Conservation (phyloP, 2,888 invertebrate species). For the Nesidiocoris tenuis region DNA sequence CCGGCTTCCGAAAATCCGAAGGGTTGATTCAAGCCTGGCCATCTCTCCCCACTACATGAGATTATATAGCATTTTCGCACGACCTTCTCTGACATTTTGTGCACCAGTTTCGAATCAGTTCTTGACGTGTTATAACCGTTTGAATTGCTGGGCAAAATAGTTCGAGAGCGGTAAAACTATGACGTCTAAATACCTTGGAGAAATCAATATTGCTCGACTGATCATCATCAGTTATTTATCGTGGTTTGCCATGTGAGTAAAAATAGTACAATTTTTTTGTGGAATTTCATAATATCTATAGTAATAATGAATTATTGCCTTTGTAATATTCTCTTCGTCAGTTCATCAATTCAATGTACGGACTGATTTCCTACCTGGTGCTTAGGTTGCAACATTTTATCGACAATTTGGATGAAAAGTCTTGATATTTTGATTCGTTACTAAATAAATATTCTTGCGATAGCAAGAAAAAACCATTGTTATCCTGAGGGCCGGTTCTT, state of each 20-base stretch:
- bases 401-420: no score
- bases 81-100: background rate
- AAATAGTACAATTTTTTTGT: background rate
- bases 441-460: no score
- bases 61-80: background rate
- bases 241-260: conserved; percentile 35
- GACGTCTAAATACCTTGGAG: background rate
- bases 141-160: background rate
- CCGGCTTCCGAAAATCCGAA: no score
- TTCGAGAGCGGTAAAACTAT: background rate
- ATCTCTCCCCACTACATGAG: background rate
- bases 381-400: no score
- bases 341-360: conserved; percentile 1
- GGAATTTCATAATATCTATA: background rate
- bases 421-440: no score
- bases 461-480: no score
- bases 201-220: background rate
- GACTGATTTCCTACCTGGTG: background rate
- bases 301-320: no score
- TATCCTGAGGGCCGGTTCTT: no score
- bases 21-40: no score
- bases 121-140: background rate
- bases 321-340: no score
- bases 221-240: conserved; percentile 24
- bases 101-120: background rate